Evolutionary conservation across 2,797 vertebrate genomes (phyloP).

Genomic region (Amazona finschi): DNA sequence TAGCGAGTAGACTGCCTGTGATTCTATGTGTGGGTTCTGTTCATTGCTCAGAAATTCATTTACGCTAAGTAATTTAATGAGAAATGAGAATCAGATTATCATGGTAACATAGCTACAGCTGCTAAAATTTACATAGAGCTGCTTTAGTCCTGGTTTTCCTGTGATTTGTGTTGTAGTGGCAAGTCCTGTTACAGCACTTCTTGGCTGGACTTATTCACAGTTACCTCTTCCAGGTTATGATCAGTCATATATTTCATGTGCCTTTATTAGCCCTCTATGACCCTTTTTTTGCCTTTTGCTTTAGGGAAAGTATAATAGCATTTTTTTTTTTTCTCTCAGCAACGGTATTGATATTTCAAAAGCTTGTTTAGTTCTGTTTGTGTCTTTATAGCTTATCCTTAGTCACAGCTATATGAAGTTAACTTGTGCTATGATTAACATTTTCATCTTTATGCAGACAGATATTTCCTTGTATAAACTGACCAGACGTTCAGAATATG

Average conservation of each 20-base stretch:
- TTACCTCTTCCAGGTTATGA: not conserved
- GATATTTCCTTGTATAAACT: conserved; percentile 23
- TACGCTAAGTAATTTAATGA: not conserved
- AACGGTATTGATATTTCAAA: not conserved
- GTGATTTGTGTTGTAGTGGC: not conserved
- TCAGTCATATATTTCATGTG: not conserved
- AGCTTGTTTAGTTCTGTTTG: not conserved
- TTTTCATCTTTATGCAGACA: not conserved
- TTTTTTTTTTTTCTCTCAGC: not conserved
- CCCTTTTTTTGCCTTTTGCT: not conserved
- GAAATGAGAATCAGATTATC: not conserved
- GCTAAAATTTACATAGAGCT: not conserved
- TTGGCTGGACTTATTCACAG: not conserved
- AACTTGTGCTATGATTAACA: not conserved
- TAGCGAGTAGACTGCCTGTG: not conserved
- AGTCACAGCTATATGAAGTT: not conserved
- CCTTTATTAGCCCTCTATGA: not conserved
- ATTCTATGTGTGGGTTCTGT: not conserved
- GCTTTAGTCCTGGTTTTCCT: not conserved
- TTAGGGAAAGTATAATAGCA: not conserved
- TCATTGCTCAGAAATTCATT: not conserved
- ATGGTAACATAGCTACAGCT: not conserved
- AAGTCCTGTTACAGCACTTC: not conserved
- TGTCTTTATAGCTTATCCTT: not conserved
- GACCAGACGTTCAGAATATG: not conserved